phyloP scores from a whole-genome alignment of 2,797 vertebrate genomes.

The Toxotes lorentzi region DNA sequence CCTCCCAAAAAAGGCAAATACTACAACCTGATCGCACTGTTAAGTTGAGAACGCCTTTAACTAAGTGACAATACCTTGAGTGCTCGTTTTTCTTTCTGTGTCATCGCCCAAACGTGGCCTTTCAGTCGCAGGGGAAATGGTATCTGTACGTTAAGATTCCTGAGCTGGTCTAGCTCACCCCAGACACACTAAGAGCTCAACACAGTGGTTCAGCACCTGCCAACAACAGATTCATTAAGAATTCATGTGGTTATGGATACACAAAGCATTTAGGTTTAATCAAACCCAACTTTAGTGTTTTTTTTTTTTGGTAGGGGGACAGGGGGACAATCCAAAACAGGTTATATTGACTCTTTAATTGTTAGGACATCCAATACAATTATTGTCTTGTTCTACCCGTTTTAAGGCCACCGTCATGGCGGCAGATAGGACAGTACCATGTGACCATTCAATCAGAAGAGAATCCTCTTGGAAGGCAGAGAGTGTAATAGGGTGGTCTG shows the following conservation, averaged over 20 bases:
- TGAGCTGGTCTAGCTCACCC: slow-evolving; percentile 74
- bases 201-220: slow-evolving; percentile 79
- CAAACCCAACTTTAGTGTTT: slow-evolving; percentile 84
- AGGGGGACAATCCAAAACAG: slow-evolving; percentile 80
- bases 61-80: slow-evolving; percentile 24
- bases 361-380: slow-evolving; percentile 88
- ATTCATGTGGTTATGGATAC: slow-evolving; percentile 76
- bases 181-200: slow-evolving; percentile 68
- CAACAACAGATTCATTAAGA: slow-evolving; percentile 67
- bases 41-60: slow-evolving; percentile 53
- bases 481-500: slow-evolving; percentile 88
- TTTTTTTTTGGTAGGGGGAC: slow-evolving; percentile 68
- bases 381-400: slow-evolving; percentile 89
- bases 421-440: slow-evolving; percentile 88
- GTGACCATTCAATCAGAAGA: slow-evolving; percentile 85
- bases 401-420: slow-evolving; percentile 81
- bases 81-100: slow-evolving; percentile 35
- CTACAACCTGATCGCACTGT: slow-evolving; percentile 56
- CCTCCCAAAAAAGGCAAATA: slow-evolving; percentile 59
- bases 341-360: slow-evolving; percentile 86
- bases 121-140: slow-evolving; percentile 60
- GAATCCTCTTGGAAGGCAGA: slow-evolving; percentile 86
- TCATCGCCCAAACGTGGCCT: slow-evolving; percentile 33
- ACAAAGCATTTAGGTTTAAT: slow-evolving; percentile 83
- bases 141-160: slow-evolving; percentile 70